Evolutionary conservation across 2,888 invertebrate genomes (phyloP), one percentile per base, ranked within the genome.

Genomic region (Lasioglossum zephyrum): DNA sequence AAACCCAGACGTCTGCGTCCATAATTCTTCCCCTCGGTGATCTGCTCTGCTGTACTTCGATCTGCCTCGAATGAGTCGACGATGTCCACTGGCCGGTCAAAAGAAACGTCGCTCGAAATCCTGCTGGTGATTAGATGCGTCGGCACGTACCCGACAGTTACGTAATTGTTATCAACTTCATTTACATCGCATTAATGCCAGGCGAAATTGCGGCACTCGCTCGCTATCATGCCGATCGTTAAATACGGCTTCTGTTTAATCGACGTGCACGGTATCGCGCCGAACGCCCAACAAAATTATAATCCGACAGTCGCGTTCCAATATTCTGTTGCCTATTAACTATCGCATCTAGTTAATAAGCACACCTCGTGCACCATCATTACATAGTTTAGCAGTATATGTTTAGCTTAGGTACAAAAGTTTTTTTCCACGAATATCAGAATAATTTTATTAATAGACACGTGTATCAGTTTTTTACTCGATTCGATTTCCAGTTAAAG

Each of bases 1-100:
- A 98, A 97, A 98, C 98, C 98, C 97, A 98, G 96, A 95, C 95
- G 95, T 95, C 94, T 95, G 93, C 92, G 90, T 92, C 95, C 94
- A 87, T 77, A 36, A 18, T 82, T 72, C 73, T 41, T 72, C 73
- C 72, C 36, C 8, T 16, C 36, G 22, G 13, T 41, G 69, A 4
- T 39, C 39, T 5, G 5, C 47, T 6, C 18, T 9, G 69, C 18
- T 22, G 66, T n/a, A 41, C 41, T 70, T 2, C 41, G 11, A 13
- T 41, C 11, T 5, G 69, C 11, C 18, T 11, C 39, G 36, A 39
- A 31, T 16, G 31, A 63, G 5, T 60, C 36, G 36, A 36, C 13
- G 66, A 8, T 16, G 5, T 63, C 31, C 60, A 22, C 22, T 57
- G 36, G 3, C 26, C 63, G 2, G 31, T 16, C 36, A 18, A 36